Evolutionary conservation across 2,113 vertebrate genomes (phyloP), one percentile per base, ranked within the genome.

Genomic region (Megaceryle maxima): DNA sequence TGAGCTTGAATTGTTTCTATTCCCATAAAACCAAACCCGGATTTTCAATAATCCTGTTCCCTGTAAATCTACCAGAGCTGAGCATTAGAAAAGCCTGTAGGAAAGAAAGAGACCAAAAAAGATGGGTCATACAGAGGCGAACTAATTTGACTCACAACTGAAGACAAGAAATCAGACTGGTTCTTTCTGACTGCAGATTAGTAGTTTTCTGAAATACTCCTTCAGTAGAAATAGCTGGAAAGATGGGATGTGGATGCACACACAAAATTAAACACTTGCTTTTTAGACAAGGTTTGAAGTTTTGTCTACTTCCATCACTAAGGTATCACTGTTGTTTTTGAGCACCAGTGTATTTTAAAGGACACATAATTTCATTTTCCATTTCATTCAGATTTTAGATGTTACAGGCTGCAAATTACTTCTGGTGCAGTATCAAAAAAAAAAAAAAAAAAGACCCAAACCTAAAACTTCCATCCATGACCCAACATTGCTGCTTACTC

Each of bases 121-220:
- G 7, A 41, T 1, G 1, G 62, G 5, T 69, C 10, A 3, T 9
- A 29, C 9, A 46, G 35, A 67, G 39, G 21, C 18, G 68, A 56
- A 35, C 11, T 18, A 3, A 11, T 63, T 67, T 46, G 15, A 56
- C 13, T 56, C 21, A 3, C 39, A 57, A 1, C 0, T 57, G 33
- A 80, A 37, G 25, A 12, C 19, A 24, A 46, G 37, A 64, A 62
- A 37, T 22, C 5, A 19, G 64, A 33, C 43, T 48, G 24, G 6
- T 55, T 68, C 60, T 57, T 83, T 21, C 57, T n/a, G 31, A 53
- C 20, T 4, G 20, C 55, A n/a, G 15, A 26, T 90, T 1, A 46
- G 62, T 29, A 21, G 2, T 60, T 68, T 53, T 79, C 44, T 64
- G 44, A 73, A 79, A 28, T 31, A 7, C 8, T 39, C 7, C 22